A percentile compares a stretch with the other conserved stretches of the same genome.
These are phyloP conservation scores for Neosalanx taihuensis DNA, from an alignment of 2,797 vertebrate species.

Conservation along the genomic window DNA sequence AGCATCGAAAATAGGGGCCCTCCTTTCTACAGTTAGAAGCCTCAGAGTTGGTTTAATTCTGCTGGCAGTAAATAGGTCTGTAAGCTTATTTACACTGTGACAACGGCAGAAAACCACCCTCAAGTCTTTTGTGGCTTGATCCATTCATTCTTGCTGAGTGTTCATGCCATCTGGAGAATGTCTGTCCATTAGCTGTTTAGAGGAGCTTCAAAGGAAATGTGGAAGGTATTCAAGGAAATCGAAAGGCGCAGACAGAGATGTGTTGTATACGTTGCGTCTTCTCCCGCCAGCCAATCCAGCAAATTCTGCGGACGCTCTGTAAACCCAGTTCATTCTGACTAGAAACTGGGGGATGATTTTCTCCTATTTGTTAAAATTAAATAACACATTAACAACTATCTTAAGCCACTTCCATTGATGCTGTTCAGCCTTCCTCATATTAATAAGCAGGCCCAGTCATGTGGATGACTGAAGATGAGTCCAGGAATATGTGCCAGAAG, in stretches of 20 bases:
- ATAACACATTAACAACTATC: not conserved
- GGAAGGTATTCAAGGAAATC: not conserved
- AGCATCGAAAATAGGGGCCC: not conserved
- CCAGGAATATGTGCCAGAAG: not conserved
- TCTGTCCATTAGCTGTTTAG: conserved; percentile 1
- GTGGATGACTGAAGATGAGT: not conserved
- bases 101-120: conserved; percentile 1
- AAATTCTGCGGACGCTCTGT: not conserved
- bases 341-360: not conserved
- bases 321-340: not conserved
- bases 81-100: conserved; percentile 2
- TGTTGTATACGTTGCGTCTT: conserved; percentile 1
- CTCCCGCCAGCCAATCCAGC: not conserved
- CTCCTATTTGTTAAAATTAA: not conserved
- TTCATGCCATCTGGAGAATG: not conserved
- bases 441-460: not conserved
- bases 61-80: conserved; percentile 3
- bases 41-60: not conserved
- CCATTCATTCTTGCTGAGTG: conserved; percentile 1
- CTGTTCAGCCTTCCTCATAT: not conserved
- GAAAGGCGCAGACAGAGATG: not conserved
- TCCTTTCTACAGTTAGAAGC: not conserved
- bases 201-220: not conserved
- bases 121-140: not conserved
- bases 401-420: not conserved